Evolutionary conservation across 2,888 invertebrate species (phyloP), one percentile per base, ranked within the genome.

Genomic region (Automeris io): DNA sequence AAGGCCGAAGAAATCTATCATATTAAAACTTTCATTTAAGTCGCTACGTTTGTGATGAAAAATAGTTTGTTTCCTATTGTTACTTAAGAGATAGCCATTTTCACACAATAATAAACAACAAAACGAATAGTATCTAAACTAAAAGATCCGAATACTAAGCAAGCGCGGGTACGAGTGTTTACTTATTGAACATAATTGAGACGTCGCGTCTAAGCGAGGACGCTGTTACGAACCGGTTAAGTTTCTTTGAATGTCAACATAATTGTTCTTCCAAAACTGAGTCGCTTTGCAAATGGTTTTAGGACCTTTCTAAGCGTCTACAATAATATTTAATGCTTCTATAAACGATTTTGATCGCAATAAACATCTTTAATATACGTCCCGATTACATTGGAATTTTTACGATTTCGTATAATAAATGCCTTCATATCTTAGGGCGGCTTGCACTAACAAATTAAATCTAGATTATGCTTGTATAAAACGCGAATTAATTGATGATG

Each of bases 181-280:
- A 51, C 54, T 61, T 57, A 56, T 53, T 49, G 55, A 54, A 55
- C 53, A 54, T 69, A 70, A 70, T 70, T 62, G 62, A 66, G 58
- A 57, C 60, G 53, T 65, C 61, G 57, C 60, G 53, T 65, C 61
- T 65, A 57, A 52, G 52, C 40, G 54, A 49, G 44, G 53, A 60
- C 52, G 54, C 52, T 52, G 56, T 64, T 60, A 61, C 49, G 47
- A 57, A 45, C 45, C 39, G 44, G 40, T 37, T 34, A 58, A 60
- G 61, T 66, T 59, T 47, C 52, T 40, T 47, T 46, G 46, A 57
- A 60, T 57, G 55, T 47, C 51, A 55, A 55, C 49, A 42, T 43
- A 65, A 57, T 57, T 59, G 53, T 61, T 56, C 56, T 55, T 51
- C 41, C 37, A 12, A 54, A 57, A 54, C 45, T 52, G 43, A 34